These are phyloP conservation scores for Pachycephala philippinensis DNA, from an alignment of 2,113 vertebrate genomes.

Conservation along the genomic window DNA sequence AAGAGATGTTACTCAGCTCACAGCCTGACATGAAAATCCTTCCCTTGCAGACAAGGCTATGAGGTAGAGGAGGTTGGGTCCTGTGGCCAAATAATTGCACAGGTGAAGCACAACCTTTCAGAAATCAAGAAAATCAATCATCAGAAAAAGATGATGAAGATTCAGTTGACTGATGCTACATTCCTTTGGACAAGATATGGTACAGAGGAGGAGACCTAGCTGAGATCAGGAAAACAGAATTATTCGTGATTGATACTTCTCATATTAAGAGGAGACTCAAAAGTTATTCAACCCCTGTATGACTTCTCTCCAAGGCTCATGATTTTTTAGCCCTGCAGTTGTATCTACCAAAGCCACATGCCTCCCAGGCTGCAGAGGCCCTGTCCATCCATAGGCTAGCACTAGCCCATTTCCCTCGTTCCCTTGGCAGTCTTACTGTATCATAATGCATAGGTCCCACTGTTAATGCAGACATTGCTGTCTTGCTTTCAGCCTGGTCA, in stretches of 20 bases:
- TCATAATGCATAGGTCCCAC: not conserved
- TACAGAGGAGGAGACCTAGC: not conserved
- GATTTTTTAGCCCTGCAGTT: not conserved
- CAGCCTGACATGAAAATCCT: not conserved
- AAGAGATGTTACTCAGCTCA: not conserved
- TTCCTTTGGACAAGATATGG: not conserved
- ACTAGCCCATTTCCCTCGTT: not conserved
- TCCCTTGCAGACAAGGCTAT: not conserved
- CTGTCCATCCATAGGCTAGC: not conserved
- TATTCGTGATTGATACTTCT: not conserved
- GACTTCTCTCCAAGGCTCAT: not conserved
- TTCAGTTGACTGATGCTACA: fast-evolving
- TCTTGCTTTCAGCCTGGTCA: not conserved
- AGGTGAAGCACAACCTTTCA: not conserved
- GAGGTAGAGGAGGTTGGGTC: not conserved
- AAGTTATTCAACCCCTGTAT: not conserved
- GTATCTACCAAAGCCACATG: not conserved
- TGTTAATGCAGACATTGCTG: not conserved
- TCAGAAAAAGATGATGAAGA: not conserved
- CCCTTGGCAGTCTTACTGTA: not conserved
- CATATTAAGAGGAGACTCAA: not conserved
- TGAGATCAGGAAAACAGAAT: not conserved
- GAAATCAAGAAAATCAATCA: not conserved
- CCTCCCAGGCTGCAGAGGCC: not conserved
- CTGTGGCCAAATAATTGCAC: not conserved